Base-by-base conservation (phyloP, 2,888 invertebrate genomes). In the Listrodromus nycthemerus region DNA sequence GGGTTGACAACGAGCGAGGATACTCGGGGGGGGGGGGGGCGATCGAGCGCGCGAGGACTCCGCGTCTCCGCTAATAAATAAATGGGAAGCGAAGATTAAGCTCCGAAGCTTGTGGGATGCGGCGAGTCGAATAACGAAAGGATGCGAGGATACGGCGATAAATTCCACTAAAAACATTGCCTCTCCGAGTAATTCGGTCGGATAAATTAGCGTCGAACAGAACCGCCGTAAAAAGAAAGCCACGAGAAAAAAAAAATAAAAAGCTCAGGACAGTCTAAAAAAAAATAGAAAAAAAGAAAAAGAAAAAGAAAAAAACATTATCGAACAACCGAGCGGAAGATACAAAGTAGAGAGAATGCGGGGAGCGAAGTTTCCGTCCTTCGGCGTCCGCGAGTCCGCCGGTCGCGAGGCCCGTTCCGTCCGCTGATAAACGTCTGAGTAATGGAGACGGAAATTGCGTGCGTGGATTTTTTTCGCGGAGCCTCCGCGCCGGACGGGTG, bases 371-470 rank as follows among this genome's bases (percentile, higher is more conserved):
- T 1, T 13, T 58, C n/a, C 10, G 33, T 45, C 8, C 30, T 30
- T 48, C 16, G 30, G 48, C 58, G 10, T 30, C 48, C n/a, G 61
- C 69, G 69, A 24, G 21, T 45, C 61, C 61, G 0, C 1, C 7
- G 30, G 30, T 27, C n/a, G 27, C 58, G 58, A 5, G 27, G 10
- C 16, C 3, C 19, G 24, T 61, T 19, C n/a, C n/a, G 13, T n/a
- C 13, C 1, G 82, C 88, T 86, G 90, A 90, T 90, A 89, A 89
- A 88, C 88, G 88, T 74, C 81, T 87, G 88, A 89, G 86, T 90
- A 89, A 90, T 89, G 89, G 88, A 84, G 84, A 86, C 87, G 86
- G 89, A 85, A 89, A 89, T 89, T 87, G 89, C 89, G 81, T 69
- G 84, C 78, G 78, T 67, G 84, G 48, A 63, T 61, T n/a, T 24